Conservation (phyloP, 1,140 invertebrate genomes). For the Pinna nobilis region DNA sequence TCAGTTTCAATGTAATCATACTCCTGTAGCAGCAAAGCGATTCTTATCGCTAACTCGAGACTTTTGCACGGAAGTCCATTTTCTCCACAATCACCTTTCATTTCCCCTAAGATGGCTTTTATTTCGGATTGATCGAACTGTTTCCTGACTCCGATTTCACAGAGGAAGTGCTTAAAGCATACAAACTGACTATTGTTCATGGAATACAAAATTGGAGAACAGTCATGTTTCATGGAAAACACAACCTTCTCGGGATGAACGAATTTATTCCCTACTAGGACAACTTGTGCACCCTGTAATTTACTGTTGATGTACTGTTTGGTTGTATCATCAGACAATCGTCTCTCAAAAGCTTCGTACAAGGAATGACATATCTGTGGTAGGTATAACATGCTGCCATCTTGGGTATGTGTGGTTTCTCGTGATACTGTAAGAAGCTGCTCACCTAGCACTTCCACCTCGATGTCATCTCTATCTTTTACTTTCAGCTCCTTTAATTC, state of each 20-base stretch:
- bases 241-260: slow-evolving; percentile 40
- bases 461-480: neutral
- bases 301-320: neutral
- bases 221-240: slow-evolving; percentile 24
- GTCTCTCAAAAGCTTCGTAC: neutral
- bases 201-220: slow-evolving; percentile 47
- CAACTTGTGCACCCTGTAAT: neutral
- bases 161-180: slow-evolving; percentile 20
- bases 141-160: slow-evolving; percentile 40
- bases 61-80: neutral
- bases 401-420: neutral
- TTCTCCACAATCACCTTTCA: neutral
- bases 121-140: slow-evolving; percentile 28
- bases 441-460: neutral
- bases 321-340: neutral
- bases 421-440: neutral
- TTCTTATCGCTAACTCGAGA: neutral
- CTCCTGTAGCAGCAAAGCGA: neutral
- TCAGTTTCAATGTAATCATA: neutral
- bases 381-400: neutral
- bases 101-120: slow-evolving; percentile 1
- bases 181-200: neutral
- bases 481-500: neutral
- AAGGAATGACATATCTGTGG: neutral
- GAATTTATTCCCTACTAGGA: slow-evolving; percentile 31